Base-by-base conservation (phyloP, 2,797 vertebrate species). In the Eulemur albifrons region DNA sequence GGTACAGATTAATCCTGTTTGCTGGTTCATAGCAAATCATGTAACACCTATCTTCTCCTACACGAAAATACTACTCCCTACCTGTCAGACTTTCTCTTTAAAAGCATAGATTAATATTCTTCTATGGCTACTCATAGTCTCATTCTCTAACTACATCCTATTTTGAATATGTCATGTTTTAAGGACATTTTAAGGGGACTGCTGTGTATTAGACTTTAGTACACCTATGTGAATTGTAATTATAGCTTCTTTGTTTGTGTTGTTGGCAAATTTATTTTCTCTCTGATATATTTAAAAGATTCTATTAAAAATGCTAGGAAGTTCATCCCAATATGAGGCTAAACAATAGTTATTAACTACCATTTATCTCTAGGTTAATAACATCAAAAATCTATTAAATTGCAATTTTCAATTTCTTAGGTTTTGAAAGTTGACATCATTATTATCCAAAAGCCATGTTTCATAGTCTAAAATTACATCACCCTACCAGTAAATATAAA, bases 1-100 rank as follows among this genome's bases (percentile, higher is more conserved):
- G 95, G 80, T 82, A 72, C 73, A 95, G 94, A 98, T 98, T 97
- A 98, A 98, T 97, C 61, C 76, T 97, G 23, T 81, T 98, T 96
- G 90, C 93, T 81, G 63, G 30, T 96, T 98, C 88, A 76, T 52
- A 96, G 88, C 79, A 97, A 98, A 97, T 97, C 97, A 94, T 88
- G 54, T 88, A 96, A 98, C 73, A 30, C 54, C 94, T 96, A 52
- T 77, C 75, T 95, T 97, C 82, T 94, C 35, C 79, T 90, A 69
- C 1, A 69, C 15, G 70, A 81, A 94, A 98, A 92, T 81, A 67
- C 7, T 86, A 32, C 27, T 84, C 2, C 3, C 2, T 80, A 86
- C 35, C 5, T 97, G 59, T 92, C 89, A 97, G 38, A 38, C 32
- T 96, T 96, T 97, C 90, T 86, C 85, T 70, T 97, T 79, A 84